Conservation (phyloP, 2,888 invertebrate genomes). For the Melolontha melolontha region DNA sequence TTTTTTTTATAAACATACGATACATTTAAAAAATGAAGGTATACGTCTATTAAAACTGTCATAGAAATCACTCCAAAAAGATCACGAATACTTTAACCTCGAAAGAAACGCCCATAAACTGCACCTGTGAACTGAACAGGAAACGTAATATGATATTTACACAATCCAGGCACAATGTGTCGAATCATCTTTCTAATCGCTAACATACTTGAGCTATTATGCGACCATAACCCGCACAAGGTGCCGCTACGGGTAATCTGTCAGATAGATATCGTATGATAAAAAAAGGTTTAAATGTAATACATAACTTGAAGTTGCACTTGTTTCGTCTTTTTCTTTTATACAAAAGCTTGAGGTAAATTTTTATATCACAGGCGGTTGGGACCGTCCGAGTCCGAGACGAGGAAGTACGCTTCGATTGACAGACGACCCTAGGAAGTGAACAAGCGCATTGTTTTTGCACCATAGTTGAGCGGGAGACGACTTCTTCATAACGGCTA, state of each 20-base stretch:
- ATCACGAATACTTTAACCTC: not conserved
- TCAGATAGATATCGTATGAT: not conserved
- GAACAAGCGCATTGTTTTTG: conserved; percentile 16
- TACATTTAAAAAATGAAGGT: no score
- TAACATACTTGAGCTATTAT: conserved; percentile 21
- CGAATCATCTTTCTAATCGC: conserved; percentile 25
- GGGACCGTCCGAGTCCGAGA: conserved; percentile 19
- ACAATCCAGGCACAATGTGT: conserved; percentile 4
- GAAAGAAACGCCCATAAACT: not conserved
- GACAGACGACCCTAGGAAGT: conserved; percentile 31
- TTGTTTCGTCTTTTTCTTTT: conserved; percentile 25
- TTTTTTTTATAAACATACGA: no score
- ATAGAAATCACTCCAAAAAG: no score
- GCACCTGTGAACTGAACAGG: conserved; percentile 32
- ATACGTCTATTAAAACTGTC: no score
- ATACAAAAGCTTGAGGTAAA: not conserved
- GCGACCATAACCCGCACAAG: conserved; percentile 23
- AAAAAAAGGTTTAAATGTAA: not conserved
- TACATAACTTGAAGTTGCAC: conserved; percentile 20
- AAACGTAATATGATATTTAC: conserved; percentile 19
- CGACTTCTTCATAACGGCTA: conserved; percentile 16
- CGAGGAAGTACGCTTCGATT: conserved; percentile 25
- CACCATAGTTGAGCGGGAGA: conserved; percentile 9
- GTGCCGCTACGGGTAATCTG: conserved; percentile 26
- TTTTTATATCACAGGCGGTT: conserved; percentile 1